Evolutionary conservation across 2,888 invertebrate species (phyloP), one percentile per base, ranked within the genome.

Genomic region (Pristionchus arcanus): DNA sequence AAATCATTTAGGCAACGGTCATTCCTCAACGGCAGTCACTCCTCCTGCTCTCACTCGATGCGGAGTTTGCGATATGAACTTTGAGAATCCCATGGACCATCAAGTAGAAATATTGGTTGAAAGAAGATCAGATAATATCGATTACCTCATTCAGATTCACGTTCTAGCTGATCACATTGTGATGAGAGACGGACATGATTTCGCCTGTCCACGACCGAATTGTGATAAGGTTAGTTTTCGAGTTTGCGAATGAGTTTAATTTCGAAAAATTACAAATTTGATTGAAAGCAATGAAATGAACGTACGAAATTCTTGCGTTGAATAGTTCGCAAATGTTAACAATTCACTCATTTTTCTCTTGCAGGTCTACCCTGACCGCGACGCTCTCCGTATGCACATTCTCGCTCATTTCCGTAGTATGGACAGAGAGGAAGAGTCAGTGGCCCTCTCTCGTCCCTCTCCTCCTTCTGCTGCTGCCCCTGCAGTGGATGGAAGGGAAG

Each of bases 151-250:
- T 74, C 81, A 93, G 91, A 91, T 94, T 15, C 95, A 95, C 87
- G 84, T 94, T 31, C 93, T 94, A 74, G 92, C 94, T 28, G 95
- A 95, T 88, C 95, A 95, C 91, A 90, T 95, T 42, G 77, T 90
- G 28, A 92, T 94, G 90, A 91, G 92, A 31, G 95, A 95, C 87
- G 95, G 95, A 21, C 92, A 91, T 42, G 93, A 94, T 88, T 94
- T 91, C 87, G 90, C 90, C 59, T 95, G 95, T 89, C 94, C 95
- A 11, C 71, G 91, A 42, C 90, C 84, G n/a, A 71, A 90, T 71
- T 94, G 94, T 59, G 93, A 91, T 13, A 91, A 91, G 68, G 88
- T 88, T 19, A 68, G 42, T 5, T n/a, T n/a, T n/a, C n/a, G n/a
- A n/a, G n/a, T n/a, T n/a, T n/a, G n/a, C n/a, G n/a, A n/a, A n/a